Base-by-base conservation (phyloP, 2,888 invertebrate species). In the Tupiocoris notatus region DNA sequence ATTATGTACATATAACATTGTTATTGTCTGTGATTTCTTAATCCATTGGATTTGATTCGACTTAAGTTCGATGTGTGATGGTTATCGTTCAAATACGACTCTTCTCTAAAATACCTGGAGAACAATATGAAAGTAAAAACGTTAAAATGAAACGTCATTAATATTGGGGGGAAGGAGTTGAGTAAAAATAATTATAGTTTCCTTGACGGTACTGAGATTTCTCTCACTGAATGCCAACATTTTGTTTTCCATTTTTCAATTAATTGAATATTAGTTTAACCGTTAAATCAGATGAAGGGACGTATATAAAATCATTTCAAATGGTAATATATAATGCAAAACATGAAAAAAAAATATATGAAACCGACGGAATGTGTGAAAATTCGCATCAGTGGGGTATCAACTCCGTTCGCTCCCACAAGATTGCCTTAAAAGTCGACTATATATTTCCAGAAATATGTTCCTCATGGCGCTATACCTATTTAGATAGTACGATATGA, bases 21-120 rank as follows among this genome's bases (percentile, higher is more conserved):
- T 73, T 73, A 73, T 73, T 73, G 73, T 73, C 73, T 73, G 73
- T 73, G 73, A 73, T 73, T 73, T 73, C 73, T 73, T 63, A 39
- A 63, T 73, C 73, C 61, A 73, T 25, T 70, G 73, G 63, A 73
- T 70, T 70, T 70, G 70, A 70, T 73, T 73, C 73, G 56, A 73
- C 39, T 61, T 73, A 73, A 73, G 73, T 73, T 73, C 39, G 61
- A 73, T 73, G 63, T 70, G 56, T 63, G 39, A 73, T 73, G 63
- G 63, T 62, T 22, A 39, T 61, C 54, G 39, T 62, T 63, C 25
- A 57, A 67, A 39, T 39, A 67, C 62, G 56, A 62, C 25, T 58
- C 57, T 67, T 67, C 67, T 56, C 23, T 67, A 22, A n/a, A 67
- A 20, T 18, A 18, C 39, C 39, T 39, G 39, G 39, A 39, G 39